A percentile compares a stretch with the other conserved stretches of the same genome.
Conservation (phyloP, 2,888 invertebrate species). For the Polia nebulosa region DNA sequence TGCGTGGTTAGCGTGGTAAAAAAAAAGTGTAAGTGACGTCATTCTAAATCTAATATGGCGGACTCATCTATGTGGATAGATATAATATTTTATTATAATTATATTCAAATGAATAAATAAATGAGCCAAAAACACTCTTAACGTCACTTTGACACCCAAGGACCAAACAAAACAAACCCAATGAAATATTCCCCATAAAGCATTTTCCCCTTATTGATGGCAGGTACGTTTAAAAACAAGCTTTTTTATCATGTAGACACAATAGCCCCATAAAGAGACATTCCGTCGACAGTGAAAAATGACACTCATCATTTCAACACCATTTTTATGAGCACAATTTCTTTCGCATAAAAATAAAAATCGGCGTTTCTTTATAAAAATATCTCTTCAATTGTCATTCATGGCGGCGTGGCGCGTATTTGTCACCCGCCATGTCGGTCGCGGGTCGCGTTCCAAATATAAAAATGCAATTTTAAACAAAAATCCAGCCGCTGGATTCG, state of each 20-base stretch:
- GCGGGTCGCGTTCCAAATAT: constrained; percentile 89
- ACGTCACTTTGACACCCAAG: constrained; percentile 3
- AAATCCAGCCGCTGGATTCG: constrained; percentile 83
- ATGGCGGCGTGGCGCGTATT: constrained; percentile 89
- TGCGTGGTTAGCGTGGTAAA: too few species aligned
- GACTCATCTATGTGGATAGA: too few species aligned
- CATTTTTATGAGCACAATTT: constrained; percentile 90
- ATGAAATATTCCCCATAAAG: constrained; percentile 46
- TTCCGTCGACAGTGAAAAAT: constrained; percentile 89
- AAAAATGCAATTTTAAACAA: constrained; percentile 91
- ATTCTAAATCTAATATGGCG: too few species aligned
- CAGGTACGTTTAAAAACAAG: constrained; percentile 70
- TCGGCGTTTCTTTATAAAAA: constrained; percentile 89
- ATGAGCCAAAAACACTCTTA: constrained; percentile 1
- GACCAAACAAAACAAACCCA: constrained; percentile 42
- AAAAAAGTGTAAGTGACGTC: too few species aligned
- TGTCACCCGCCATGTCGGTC: constrained; percentile 88
- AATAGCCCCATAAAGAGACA: constrained; percentile 87
- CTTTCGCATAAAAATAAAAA: constrained; percentile 90
- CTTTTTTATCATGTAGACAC: constrained; percentile 81
- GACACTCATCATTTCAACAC: constrained; percentile 89
- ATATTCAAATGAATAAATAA: background rate
- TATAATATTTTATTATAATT: too few species aligned
- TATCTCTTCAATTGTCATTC: constrained; percentile 91
- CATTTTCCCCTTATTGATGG: constrained; percentile 59